phyloP scores from a whole-genome alignment of 1,140 invertebrate genomes.

The Dendrolimus punctatus region DNA sequence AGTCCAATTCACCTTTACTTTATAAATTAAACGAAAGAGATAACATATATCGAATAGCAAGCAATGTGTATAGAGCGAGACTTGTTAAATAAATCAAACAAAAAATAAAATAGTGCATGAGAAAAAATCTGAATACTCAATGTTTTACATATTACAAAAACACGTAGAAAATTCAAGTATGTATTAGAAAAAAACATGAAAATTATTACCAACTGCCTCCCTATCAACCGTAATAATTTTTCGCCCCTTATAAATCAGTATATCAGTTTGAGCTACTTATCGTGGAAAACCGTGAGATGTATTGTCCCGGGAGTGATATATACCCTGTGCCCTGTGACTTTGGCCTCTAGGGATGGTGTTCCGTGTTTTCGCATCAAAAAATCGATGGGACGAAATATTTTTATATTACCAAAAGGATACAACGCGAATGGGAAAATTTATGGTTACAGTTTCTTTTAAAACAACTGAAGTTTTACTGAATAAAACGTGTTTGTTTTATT shows the following conservation, averaged over 20 bases:
- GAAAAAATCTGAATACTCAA: background rate
- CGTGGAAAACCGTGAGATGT: conserved; percentile 31
- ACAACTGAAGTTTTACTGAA: too few species aligned
- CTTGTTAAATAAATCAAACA: conserved; percentile 1
- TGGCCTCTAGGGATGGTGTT: conserved; percentile 13
- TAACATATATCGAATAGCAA: too few species aligned
- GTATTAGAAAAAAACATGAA: conserved; percentile 2
- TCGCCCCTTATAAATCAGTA: conserved; percentile 34
- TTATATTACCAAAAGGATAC: conserved; percentile 2
- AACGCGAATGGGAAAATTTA: background rate
- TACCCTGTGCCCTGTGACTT: conserved; percentile 25
- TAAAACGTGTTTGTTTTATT: too few species aligned
- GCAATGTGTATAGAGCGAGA: background rate
- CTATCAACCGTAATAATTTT: conserved; percentile 18
- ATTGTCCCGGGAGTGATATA: conserved; percentile 35
- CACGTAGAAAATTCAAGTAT: conserved; percentile 6
- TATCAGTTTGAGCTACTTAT: conserved; percentile 39
- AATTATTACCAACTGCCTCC: conserved; percentile 11
- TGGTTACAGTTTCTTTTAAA: background rate
- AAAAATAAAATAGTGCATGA: background rate
- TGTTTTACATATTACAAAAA: background rate
- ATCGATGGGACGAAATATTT: background rate
- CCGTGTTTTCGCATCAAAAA: conserved; percentile 4
- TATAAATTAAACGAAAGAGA: too few species aligned
- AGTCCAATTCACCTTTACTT: too few species aligned